Evolutionary conservation across 2,113 vertebrate species (phyloP).

Genomic region (Sceloporus tristichus): DNA sequence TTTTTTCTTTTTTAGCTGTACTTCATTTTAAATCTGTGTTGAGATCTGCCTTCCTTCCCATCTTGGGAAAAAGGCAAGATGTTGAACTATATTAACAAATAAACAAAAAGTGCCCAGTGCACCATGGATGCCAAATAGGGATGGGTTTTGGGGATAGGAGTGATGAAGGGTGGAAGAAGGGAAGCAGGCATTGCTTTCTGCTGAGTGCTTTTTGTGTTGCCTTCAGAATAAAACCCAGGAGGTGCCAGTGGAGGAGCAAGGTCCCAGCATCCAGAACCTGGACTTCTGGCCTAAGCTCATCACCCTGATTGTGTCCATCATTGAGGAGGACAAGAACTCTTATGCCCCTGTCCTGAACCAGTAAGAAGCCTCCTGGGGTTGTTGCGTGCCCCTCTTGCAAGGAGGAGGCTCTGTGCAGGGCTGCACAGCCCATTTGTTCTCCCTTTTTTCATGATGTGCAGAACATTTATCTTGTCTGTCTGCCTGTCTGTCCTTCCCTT

Average conservation of each 20-base stretch:
- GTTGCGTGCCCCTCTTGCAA: neutral
- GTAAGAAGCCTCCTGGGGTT: slow-evolving; percentile 77
- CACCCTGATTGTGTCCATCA: slow-evolving; percentile 97
- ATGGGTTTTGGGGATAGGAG: no score
- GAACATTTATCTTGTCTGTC: slow-evolving; percentile 64
- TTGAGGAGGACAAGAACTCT: slow-evolving; percentile 97
- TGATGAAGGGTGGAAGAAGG: fast-evolving
- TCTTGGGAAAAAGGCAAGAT: no score
- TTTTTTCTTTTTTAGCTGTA: no score
- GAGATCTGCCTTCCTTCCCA: no score
- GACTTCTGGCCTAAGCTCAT: slow-evolving; percentile 99
- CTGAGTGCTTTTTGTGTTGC: slow-evolving; percentile 9
- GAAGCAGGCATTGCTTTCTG: neutral
- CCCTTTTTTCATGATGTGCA: neutral
- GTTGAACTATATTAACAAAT: neutral
- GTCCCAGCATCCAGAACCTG: slow-evolving; percentile 94
- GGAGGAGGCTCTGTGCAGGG: slow-evolving; percentile 17
- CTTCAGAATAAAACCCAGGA: slow-evolving; percentile 88
- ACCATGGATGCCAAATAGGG: no score
- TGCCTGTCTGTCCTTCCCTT: slow-evolving; percentile 73
- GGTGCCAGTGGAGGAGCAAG: slow-evolving; percentile 91
- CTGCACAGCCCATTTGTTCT: slow-evolving; percentile 41
- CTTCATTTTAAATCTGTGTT: no score
- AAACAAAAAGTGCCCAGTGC: no score
- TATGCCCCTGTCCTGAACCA: slow-evolving; percentile 96